phyloP scores from a whole-genome alignment of 1,140 invertebrate genomes.

The Ceratina calcarata region DNA sequence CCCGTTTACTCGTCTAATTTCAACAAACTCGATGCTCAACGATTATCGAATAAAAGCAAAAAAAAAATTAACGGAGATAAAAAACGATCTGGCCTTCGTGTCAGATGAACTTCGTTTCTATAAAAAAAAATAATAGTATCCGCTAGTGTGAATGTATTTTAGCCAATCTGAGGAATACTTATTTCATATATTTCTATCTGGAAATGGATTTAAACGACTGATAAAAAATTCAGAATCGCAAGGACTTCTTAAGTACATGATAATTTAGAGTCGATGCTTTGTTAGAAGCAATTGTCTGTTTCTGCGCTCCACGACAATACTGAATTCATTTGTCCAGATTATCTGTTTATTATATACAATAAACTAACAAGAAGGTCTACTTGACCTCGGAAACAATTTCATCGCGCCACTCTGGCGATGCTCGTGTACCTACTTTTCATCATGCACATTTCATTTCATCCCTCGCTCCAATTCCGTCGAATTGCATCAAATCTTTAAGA shows the following conservation, averaged over 20 bases:
- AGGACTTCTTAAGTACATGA: background rate
- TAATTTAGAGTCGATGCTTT: background rate
- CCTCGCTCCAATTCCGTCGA: background rate
- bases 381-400: conserved; percentile 40
- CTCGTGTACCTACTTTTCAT: conserved; percentile 3
- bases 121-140: background rate
- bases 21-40: background rate
- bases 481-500: background rate
- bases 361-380: conserved; percentile 38
- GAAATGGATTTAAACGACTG: too few relatives aligned
- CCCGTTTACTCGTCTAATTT: background rate
- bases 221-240: background rate
- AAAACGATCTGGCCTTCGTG: background rate
- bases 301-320: conserved; percentile 24
- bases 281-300: conserved; percentile 33
- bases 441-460: background rate
- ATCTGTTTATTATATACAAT: conserved; percentile 36
- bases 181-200: background rate
- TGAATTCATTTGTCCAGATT: conserved; percentile 31
- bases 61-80: background rate
- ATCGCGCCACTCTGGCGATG: background rate
- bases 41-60: background rate
- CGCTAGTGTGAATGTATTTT: background rate
- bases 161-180: background rate
- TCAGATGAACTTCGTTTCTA: too few relatives aligned